Conservation (phyloP, 2,797 vertebrate species). For the Podarcis lilfordi region DNA sequence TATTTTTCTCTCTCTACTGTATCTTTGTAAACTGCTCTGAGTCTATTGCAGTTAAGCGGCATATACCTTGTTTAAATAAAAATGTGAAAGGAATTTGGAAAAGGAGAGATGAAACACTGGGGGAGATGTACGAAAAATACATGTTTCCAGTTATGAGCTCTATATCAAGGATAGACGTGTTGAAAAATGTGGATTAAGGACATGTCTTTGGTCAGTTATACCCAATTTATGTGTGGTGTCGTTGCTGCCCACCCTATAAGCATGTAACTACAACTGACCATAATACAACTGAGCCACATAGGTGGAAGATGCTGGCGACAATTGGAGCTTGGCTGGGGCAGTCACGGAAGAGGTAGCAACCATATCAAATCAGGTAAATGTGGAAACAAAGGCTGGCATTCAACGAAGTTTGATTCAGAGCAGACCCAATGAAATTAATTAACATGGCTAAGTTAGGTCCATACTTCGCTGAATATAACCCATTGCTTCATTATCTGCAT, state of each 20-base stretch:
- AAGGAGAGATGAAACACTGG: not conserved
- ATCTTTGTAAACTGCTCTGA: no score
- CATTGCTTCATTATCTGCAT: not conserved
- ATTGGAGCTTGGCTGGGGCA: not conserved
- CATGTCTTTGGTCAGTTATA: not conserved
- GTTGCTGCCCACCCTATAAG: not conserved
- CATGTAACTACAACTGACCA: not conserved
- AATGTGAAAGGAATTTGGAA: no score
- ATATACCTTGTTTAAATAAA: not conserved
- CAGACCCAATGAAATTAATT: no score
- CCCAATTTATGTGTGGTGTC: not conserved
- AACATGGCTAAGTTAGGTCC: no score
- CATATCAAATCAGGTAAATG: not conserved
- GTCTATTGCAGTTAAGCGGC: no score
- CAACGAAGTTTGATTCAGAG: no score
- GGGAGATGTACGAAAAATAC: no score
- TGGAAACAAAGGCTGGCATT: not conserved
- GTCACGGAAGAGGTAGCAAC: not conserved
- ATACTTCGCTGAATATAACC: no score
- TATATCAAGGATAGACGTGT: not conserved
- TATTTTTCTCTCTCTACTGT: no score
- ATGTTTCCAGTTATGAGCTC: not conserved
- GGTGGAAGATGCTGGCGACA: not conserved
- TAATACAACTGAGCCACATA: not conserved
- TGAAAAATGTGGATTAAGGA: not conserved